Conservation (phyloP, 2,888 invertebrate species). For the Polydrusus pterygomalis region DNA sequence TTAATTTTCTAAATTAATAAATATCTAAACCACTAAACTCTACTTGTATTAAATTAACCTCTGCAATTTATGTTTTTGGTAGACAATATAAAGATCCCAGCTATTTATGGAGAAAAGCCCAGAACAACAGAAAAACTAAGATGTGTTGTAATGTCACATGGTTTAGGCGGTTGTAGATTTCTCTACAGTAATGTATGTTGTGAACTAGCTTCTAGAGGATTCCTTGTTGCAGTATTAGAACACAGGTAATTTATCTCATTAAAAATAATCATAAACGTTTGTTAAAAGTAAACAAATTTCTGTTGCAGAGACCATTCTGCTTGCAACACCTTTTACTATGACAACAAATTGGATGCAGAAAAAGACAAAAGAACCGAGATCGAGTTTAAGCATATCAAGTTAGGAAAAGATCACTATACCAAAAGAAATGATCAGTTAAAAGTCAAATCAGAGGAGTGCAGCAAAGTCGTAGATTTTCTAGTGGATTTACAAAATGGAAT, state of each 20-base stretch:
- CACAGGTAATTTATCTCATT: slow-evolving; percentile 73
- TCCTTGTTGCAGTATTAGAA: slow-evolving; percentile 79
- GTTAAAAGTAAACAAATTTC: too few relatives aligned
- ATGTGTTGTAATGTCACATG: slow-evolving; percentile 79
- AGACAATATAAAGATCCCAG: slow-evolving; percentile 74
- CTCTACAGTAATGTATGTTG: slow-evolving; percentile 77
- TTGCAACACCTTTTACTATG: slow-evolving; percentile 72
- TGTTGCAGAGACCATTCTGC: slow-evolving; percentile 69
- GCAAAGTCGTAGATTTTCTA: slow-evolving; percentile 73
- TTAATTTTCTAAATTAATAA: too few relatives aligned
- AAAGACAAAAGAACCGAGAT: slow-evolving; percentile 66
- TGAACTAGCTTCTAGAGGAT: slow-evolving; percentile 80
- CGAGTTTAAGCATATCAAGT: slow-evolving; percentile 65
- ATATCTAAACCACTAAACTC: too few relatives aligned
- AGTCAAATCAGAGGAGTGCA: slow-evolving; percentile 73
- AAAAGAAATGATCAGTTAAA: slow-evolving; percentile 71
- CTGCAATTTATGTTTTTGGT: slow-evolving; percentile 33
- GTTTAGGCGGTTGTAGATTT: slow-evolving; percentile 77
- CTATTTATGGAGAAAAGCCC: slow-evolving; percentile 73
- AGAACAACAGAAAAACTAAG: slow-evolving; percentile 71
- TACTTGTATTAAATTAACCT: too few relatives aligned
- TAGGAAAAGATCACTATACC: slow-evolving; percentile 69
- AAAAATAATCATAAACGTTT: not conserved
- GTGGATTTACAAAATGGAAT: slow-evolving; percentile 72
- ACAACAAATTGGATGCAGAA: slow-evolving; percentile 67